Percentiles rank a stretch among this genome's conserved stretches.
phyloP scores from a whole-genome alignment of 2,888 invertebrate species.

The Mystacides longicornis region DNA sequence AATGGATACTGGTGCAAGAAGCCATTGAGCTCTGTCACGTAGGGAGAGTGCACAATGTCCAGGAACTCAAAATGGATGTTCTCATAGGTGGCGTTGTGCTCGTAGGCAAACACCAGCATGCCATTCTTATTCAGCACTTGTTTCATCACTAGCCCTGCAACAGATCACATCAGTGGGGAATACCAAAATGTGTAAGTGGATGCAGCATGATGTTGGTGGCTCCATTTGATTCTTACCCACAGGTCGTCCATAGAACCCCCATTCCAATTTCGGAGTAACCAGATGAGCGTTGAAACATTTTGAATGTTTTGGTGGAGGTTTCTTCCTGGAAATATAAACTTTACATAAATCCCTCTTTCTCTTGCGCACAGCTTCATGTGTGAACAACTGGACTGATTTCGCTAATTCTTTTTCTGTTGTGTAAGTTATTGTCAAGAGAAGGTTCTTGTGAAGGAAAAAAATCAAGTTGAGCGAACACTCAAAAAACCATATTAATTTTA shows the following conservation, averaged over 20 bases:
- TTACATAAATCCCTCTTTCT: too few relatives aligned
- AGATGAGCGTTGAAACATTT: background rate
- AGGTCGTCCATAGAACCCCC: background rate
- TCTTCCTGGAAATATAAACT: background rate
- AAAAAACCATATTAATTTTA: too few relatives aligned
- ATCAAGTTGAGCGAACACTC: too few relatives aligned
- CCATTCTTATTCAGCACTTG: background rate
- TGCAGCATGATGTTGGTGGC: too few relatives aligned
- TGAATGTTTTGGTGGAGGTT: background rate
- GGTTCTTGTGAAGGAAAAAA: too few relatives aligned
- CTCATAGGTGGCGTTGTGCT: background rate
- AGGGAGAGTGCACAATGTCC: background rate
- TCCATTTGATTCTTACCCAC: background rate
- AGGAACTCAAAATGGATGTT: background rate
- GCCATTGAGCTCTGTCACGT: background rate
- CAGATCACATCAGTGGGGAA: too few relatives aligned
- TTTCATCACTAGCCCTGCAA: background rate
- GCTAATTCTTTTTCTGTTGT: too few relatives aligned
- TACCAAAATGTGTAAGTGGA: too few relatives aligned
- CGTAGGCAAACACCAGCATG: background rate
- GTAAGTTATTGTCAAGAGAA: too few relatives aligned
- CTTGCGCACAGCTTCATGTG: too few relatives aligned
- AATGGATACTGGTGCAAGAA: background rate
- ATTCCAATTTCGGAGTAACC: background rate
- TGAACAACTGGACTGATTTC: too few relatives aligned